Conservation (phyloP, 2,113 vertebrate genomes). For the Leucopternis melanops region DNA sequence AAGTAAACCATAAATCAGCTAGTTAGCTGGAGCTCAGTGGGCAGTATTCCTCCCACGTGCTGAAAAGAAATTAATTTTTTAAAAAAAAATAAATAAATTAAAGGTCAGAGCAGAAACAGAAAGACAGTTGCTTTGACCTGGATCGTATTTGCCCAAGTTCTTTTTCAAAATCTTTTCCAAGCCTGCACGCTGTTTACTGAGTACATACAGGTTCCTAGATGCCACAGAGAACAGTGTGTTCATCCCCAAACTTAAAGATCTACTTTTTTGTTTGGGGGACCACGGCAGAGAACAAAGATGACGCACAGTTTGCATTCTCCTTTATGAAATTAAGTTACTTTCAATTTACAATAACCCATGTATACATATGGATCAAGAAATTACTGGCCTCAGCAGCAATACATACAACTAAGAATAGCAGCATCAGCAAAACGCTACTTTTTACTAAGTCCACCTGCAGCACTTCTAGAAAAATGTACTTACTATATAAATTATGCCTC, state of each 20-base stretch:
- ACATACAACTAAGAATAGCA: neutral
- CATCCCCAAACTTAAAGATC: neutral
- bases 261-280: no score
- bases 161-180: neutral
- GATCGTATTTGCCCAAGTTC: accelerated
- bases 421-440: neutral
- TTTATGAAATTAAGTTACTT: neutral
- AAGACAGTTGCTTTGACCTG: neutral
- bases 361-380: neutral
- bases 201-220: neutral
- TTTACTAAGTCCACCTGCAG: neutral
- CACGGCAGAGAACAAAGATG: neutral
- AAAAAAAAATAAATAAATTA: neutral
- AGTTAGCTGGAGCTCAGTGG: neutral
- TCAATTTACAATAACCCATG: neutral
- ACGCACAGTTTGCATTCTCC: neutral
- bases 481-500: neutral
- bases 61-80: neutral
- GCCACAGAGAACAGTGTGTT: neutral
- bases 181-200: neutral
- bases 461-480: neutral
- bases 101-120: neutral
- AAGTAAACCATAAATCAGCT: slow-evolving; percentile 7
- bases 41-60: neutral
- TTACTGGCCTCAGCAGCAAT: neutral